Conservation (phyloP, 2,113 vertebrate genomes). For the Oryzias javanicus region DNA sequence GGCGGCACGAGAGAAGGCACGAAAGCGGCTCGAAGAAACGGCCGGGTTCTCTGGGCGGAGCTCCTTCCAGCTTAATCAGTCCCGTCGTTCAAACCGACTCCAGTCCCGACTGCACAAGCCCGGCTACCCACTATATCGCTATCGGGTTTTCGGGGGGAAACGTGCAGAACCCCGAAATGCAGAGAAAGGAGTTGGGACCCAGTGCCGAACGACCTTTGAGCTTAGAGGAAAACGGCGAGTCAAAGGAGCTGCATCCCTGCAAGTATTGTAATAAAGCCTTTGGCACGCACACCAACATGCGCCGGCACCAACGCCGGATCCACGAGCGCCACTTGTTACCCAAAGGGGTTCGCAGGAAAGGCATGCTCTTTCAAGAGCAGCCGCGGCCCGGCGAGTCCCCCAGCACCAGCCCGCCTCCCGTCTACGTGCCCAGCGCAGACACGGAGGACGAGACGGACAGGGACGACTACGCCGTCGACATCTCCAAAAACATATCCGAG, state of each 20-base stretch:
- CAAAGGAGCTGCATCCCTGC: conserved; percentile 90
- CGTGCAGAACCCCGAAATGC: conserved; percentile 52
- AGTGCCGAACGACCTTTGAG: conserved; percentile 61
- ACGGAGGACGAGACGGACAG: conserved; percentile 91
- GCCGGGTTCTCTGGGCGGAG: conserved; percentile 68
- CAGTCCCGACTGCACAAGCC: conserved; percentile 64
- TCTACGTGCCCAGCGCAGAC: conserved; percentile 89
- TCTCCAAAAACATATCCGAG: conserved; percentile 97
- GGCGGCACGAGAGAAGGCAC: conserved; percentile 91
- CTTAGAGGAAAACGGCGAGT: conserved; percentile 86
- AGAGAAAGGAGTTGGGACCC: conserved; percentile 56
- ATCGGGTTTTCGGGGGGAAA: conserved; percentile 59
- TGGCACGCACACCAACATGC: conserved; percentile 96
- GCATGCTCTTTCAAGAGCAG: conserved; percentile 82
- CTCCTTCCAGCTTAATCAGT: conserved; percentile 40
- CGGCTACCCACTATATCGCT: conserved; percentile 55
- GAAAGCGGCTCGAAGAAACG: conserved; percentile 87
- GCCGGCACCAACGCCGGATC: conserved; percentile 93
- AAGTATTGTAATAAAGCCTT: conserved; percentile 97
- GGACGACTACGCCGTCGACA: conserved; percentile 90
- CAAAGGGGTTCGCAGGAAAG: conserved; percentile 94
- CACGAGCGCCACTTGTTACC: conserved; percentile 94
- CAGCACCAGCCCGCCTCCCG: conserved; percentile 68
- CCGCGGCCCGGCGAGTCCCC: conserved; percentile 64
- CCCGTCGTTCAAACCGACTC: conserved; percentile 58